Evolutionary conservation across 2,888 invertebrate genomes (phyloP).

Genomic region (Tenthredo distinguenda): DNA sequence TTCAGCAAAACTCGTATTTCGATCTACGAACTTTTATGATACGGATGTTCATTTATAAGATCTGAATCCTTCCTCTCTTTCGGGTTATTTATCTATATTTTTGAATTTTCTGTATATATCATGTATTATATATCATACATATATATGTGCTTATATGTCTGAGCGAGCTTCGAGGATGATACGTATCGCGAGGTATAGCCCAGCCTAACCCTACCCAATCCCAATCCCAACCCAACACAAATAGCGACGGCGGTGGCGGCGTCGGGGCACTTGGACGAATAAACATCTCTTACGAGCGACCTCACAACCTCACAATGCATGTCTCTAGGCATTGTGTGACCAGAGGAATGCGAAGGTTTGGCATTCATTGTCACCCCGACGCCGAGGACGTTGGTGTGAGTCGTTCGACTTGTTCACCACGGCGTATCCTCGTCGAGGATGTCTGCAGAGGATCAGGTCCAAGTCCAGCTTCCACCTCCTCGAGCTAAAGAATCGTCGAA

Average conservation of each 20-base stretch:
- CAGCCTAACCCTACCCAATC: neutral
- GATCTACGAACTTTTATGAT: too few species aligned
- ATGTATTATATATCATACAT: neutral
- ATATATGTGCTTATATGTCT: neutral
- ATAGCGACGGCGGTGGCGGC: slow-evolving; percentile 10
- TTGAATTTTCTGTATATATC: neutral
- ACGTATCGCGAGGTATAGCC: neutral
- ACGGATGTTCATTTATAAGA: too few species aligned
- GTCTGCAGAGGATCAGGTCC: slow-evolving; percentile 13
- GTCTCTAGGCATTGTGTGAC: slow-evolving; percentile 51
- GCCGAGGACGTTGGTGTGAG: neutral
- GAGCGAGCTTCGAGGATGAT: slow-evolving; percentile 15
- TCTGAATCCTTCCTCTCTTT: too few species aligned
- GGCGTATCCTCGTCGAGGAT: slow-evolving; percentile 12
- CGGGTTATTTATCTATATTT: neutral
- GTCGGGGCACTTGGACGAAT: slow-evolving; percentile 47
- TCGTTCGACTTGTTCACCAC: slow-evolving; percentile 1
- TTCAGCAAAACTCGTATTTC: too few species aligned
- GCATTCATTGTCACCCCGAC: slow-evolving; percentile 50
- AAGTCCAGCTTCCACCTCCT: neutral
- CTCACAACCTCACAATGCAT: slow-evolving; percentile 50
- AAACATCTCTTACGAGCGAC: slow-evolving; percentile 49
- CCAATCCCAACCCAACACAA: slow-evolving; percentile 8
- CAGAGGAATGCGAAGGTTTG: slow-evolving; percentile 52
- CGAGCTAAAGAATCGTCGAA: neutral